A percentile compares a stretch with the other conserved stretches of the same genome.
phyloP scores from a whole-genome alignment of 35 echinoderm and acorn worm species.

The Apostichopus parvimensis region DNA sequence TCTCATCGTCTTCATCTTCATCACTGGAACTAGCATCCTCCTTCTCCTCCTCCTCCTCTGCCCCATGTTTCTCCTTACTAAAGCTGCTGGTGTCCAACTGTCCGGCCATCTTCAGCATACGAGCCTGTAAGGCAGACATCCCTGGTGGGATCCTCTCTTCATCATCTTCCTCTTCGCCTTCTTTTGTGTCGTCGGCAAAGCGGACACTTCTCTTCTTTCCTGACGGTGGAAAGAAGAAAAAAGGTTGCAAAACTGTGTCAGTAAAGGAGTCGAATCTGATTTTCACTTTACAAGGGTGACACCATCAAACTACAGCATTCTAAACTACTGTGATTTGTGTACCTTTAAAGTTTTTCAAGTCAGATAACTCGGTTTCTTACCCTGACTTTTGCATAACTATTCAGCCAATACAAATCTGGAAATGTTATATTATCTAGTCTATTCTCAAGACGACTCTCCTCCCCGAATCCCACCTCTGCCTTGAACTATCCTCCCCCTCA shows the following conservation, averaged over 20 bases:
- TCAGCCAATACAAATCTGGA: too few relatives aligned
- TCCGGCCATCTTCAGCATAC: conserved; percentile 92
- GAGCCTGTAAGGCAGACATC: conserved; percentile 94
- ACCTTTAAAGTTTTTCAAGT: too few relatives aligned
- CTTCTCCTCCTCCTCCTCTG: conserved; percentile 65
- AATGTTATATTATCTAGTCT: too few relatives aligned
- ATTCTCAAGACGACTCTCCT: neutral
- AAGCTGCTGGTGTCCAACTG: conserved; percentile 41
- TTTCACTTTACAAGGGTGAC: too few relatives aligned
- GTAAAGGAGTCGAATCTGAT: too few relatives aligned
- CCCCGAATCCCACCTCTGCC: neutral
- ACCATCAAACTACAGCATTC: too few relatives aligned
- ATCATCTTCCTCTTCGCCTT: conserved; percentile 42
- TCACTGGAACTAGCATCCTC: conserved; percentile 62
- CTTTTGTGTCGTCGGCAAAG: conserved; percentile 69
- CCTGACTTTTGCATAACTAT: too few relatives aligned
- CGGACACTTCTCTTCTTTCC: conserved; percentile 48
- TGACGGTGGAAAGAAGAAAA: conserved; percentile 24
- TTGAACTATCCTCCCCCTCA: neutral
- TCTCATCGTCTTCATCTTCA: conserved; percentile 9
- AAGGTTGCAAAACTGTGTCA: too few relatives aligned
- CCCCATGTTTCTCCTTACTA: conserved; percentile 25
- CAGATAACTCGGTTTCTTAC: too few relatives aligned
- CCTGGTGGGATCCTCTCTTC: conserved; percentile 70
- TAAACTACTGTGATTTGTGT: too few relatives aligned